Conservation (phyloP, 2,797 vertebrate species). For the Gymnopithys bicolor region DNA sequence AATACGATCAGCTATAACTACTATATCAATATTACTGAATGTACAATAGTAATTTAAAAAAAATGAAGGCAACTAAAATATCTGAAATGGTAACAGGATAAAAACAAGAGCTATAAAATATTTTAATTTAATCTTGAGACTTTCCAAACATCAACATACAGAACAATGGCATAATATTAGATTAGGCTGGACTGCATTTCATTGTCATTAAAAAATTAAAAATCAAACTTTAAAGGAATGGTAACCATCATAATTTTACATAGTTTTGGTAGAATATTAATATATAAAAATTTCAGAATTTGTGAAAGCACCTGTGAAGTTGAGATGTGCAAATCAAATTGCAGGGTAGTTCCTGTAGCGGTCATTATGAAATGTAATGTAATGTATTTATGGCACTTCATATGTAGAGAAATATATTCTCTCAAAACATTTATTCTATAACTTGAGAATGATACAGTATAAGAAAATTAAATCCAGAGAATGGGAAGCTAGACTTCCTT, state of each 20-base stretch:
- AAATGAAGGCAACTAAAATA: not conserved
- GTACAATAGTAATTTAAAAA: not conserved
- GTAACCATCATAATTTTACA: not conserved
- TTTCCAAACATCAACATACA: not conserved
- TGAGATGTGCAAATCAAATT: not conserved
- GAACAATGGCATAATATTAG: not conserved
- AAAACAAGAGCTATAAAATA: not conserved
- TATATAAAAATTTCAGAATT: not conserved
- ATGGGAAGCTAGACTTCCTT: not conserved
- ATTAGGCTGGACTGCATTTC: not conserved
- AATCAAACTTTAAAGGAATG: not conserved
- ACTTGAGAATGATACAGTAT: not conserved
- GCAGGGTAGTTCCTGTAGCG: not conserved
- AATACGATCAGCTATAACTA: not conserved
- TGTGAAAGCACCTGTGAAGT: not conserved
- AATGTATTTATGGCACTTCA: not conserved
- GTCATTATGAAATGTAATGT: accelerated
- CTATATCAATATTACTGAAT: not conserved
- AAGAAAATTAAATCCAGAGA: not conserved
- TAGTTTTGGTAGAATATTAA: not conserved
- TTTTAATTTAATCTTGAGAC: not conserved
- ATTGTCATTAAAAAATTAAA: not conserved
- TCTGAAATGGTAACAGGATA: not conserved
- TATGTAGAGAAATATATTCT: not conserved
- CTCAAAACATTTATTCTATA: not conserved